Percentiles rank a stretch among this genome's conserved stretches.
Conservation (phyloP, 2,797 vertebrate species). For the Helostoma temminkii region DNA sequence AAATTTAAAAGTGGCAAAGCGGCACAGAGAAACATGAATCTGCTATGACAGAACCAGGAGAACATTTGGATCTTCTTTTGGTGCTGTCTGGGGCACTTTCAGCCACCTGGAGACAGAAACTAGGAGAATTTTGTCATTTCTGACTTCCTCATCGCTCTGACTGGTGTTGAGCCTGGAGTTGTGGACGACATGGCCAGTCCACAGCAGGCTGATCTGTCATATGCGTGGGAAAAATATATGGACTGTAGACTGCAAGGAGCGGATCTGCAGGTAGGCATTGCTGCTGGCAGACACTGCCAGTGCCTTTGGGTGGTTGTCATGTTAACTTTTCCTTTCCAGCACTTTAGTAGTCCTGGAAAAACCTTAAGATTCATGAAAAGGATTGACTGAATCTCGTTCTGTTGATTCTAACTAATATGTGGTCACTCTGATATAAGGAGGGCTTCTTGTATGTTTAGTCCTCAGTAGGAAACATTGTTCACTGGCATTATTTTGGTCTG, state of each 20-base stretch:
- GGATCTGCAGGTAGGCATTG: constrained; percentile 82
- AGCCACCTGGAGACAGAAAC: constrained; percentile 44
- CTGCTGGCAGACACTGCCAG: neutral
- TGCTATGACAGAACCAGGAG: constrained; percentile 68
- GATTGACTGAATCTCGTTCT: too few relatives aligned
- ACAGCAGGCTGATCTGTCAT: constrained; percentile 78
- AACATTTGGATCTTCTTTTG: constrained; percentile 44
- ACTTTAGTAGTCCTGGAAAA: neutral
- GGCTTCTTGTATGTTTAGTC: too few relatives aligned
- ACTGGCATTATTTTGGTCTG: neutral
- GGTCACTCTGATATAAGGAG: too few relatives aligned
- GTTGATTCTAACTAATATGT: too few relatives aligned
- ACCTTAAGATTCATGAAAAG: too few relatives aligned
- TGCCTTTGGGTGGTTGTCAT: neutral
- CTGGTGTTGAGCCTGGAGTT: constrained; percentile 29
- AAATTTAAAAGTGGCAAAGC: constrained; percentile 56
- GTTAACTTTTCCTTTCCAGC: constrained; percentile 4
- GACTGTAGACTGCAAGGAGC: constrained; percentile 85
- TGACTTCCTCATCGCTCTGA: constrained; percentile 34
- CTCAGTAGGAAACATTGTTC: constrained; percentile 8
- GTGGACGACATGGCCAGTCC: constrained; percentile 71
- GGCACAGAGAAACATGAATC: constrained; percentile 51
- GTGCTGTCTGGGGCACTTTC: constrained; percentile 47
- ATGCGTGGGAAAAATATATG: constrained; percentile 87
- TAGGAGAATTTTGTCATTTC: constrained; percentile 12